These are phyloP conservation scores for Trachelus troglodyta DNA, from an alignment of 2,888 invertebrate species.

Conservation along the genomic window DNA sequence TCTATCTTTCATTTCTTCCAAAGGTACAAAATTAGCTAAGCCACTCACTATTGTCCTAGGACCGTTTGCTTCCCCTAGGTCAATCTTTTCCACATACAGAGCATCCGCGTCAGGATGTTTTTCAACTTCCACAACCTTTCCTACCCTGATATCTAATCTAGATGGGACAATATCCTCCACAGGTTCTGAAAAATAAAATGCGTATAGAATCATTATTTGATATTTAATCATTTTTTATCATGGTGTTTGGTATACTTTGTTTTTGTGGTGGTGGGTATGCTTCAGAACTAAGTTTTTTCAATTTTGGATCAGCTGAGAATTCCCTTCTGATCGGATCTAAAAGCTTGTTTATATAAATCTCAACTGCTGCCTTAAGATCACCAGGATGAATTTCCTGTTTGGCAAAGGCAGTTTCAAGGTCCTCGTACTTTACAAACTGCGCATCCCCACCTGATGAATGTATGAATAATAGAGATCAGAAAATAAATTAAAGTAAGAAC, in stretches of 20 bases:
- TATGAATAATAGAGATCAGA: neutral
- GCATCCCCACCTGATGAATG: constrained; percentile 77
- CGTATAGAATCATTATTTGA: neutral
- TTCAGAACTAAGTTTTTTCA: constrained; percentile 81
- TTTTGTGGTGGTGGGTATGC: constrained; percentile 88
- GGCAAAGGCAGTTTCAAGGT: constrained; percentile 85
- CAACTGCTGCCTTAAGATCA: constrained; percentile 90
- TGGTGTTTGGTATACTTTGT: constrained; percentile 60
- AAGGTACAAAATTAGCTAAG: constrained; percentile 89
- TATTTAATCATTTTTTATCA: neutral
- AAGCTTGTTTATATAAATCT: constrained; percentile 85
- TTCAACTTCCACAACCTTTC: constrained; percentile 84
- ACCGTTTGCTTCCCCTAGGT: constrained; percentile 77
- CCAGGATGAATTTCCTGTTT: constrained; percentile 90
- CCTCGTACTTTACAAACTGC: constrained; percentile 77
- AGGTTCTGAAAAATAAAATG: constrained; percentile 6
- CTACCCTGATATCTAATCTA: constrained; percentile 87
- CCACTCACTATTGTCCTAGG: constrained; percentile 77
- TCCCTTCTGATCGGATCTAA: constrained; percentile 89
- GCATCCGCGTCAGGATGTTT: constrained; percentile 93
- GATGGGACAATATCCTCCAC: constrained; percentile 5
- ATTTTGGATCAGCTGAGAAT: constrained; percentile 79
- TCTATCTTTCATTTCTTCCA: constrained; percentile 90
- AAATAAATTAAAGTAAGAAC: neutral
- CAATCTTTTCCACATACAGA: constrained; percentile 92